Base-by-base conservation (phyloP, 2,797 vertebrate genomes). In the Enteromius thamalakanensis region DNA sequence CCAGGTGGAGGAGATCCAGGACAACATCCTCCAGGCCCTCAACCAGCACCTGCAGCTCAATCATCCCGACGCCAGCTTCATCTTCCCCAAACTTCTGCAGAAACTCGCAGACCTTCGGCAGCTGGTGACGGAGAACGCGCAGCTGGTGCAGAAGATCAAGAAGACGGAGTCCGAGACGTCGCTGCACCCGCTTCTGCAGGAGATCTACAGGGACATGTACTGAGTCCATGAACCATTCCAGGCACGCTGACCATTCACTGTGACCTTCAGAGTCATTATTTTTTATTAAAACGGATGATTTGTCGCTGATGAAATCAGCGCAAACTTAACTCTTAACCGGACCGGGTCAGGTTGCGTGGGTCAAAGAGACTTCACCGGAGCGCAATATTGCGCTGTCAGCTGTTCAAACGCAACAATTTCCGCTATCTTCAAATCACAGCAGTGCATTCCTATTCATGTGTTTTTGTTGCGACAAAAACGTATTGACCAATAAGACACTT, bases 201-300 rank as follows among this genome's bases (percentile, higher is more conserved):
- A 96, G 90, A 96, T 96, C 88, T 96, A 96, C 87, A 95, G 94
- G 89, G 96, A 96, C 92, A 96, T 96, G 96, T 96, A 96, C 89
- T 96, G 82, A 89, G 1, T 2, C 19, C 42, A 45, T 12, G 2
- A 32, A 12, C 53, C 55, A 79, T 77, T 77, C 75, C 80, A 64
- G 42, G 42, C 76, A 45, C 6, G 74, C 64, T 12, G 65, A 76
- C 45, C 32, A 3, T 55, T 55, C 64, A 67, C 71, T 82, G 70
- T 82, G 78, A 55, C 9, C 82, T 64, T 21, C 45, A 49, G 65
- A 79, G 58, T 79, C 67, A 37, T 60, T 86, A 32, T 85, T 84
- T 81, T 40, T 32, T 79, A 79, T 70, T 81, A 71, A 29, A 55
- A 74, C 47, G 34, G 64, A 53, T n/a, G 14, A 68, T 37, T 80